Conservation (phyloP, 2,888 invertebrate species). For the Dynastes maya region DNA sequence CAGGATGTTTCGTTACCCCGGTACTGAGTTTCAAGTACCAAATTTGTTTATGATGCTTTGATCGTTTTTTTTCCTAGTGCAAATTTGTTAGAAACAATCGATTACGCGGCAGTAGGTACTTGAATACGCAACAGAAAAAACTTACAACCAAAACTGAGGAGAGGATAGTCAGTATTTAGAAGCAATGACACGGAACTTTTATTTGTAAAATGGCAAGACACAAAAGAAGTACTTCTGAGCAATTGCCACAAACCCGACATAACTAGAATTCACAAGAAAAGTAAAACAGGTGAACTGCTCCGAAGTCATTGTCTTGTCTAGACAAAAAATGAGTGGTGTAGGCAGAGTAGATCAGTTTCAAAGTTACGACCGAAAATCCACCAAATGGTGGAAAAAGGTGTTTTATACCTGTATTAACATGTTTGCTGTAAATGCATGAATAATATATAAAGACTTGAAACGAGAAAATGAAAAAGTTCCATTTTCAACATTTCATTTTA, state of each 20-base stretch:
- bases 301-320: constrained; percentile 32
- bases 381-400: constrained; percentile 50
- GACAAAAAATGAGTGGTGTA: constrained; percentile 40
- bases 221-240: constrained; percentile 60
- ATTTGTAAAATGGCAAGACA: constrained; percentile 52
- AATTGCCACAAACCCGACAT: constrained; percentile 57
- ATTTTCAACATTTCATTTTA: constrained; percentile 21
- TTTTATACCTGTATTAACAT: constrained; percentile 47
- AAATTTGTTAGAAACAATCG: constrained; percentile 52
- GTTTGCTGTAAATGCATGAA: constrained; percentile 42
- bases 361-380: constrained; percentile 45
- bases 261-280: too few relatives aligned
- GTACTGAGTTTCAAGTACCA: too few relatives aligned
- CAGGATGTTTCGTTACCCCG: too few relatives aligned
- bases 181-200: constrained; percentile 53
- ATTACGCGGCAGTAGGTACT: constrained; percentile 56
- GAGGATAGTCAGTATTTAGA: constrained; percentile 55
- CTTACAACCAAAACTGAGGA: constrained; percentile 11
- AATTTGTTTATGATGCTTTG: too few relatives aligned
- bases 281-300: constrained; percentile 19
- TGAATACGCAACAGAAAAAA: constrained; percentile 36
- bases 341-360: constrained; percentile 22
- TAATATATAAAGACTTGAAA: constrained; percentile 44
- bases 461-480: constrained; percentile 15
- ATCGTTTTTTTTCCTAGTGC: constrained; percentile 52